Base-by-base conservation (phyloP, 2,797 vertebrate genomes). In the Chanos chanos region DNA sequence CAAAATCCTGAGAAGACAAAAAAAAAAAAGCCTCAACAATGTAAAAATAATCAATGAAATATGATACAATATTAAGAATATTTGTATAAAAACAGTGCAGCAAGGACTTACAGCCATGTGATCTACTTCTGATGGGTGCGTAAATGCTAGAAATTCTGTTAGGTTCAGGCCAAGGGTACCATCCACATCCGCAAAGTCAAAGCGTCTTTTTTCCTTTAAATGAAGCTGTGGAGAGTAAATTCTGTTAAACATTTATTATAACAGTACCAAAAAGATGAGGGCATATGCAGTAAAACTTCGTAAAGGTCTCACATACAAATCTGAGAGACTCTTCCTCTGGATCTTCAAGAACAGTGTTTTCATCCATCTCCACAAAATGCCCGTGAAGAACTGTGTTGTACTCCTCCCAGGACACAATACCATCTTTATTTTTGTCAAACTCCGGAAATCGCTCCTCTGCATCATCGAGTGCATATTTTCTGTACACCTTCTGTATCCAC, bases 401-500 rank as follows among this genome's bases (percentile, higher is more conserved):
- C 63, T 99, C 96, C 21, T 92, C 90, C 96, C 96, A 99, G 0
- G 93, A 90, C 33, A 98, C 88, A 3, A 83, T 68, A 1, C 91
- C 93, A 13, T 98, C 90, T 16, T 56, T 76, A 55, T 97, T 85
- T 5, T 84, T 86, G 74, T 99, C 95, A 64, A 93, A 95, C 40
- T 93, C 90, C 0, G 80, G 76, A 75, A 98, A 99, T 24, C 92
- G 92, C 9, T 97, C 92, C 66, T 89, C 88, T 3, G 92, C 92
- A 67, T 99, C 96, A 68, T 96, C 93, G 5, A 92, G 81, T n/a
- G 95, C 91, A 2, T 98, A 99, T 62, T 88, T 92, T 64, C 93
- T 93, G 72, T 98, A 98, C 25, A 96, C 92, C 3, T 87, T 88
- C 63, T 98, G 95, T 74, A 98, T 98, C 96, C 96, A 98, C 0